Evolutionary conservation across 2,113 vertebrate species (phyloP).

Genomic region (Shinisaurus crocodilurus): DNA sequence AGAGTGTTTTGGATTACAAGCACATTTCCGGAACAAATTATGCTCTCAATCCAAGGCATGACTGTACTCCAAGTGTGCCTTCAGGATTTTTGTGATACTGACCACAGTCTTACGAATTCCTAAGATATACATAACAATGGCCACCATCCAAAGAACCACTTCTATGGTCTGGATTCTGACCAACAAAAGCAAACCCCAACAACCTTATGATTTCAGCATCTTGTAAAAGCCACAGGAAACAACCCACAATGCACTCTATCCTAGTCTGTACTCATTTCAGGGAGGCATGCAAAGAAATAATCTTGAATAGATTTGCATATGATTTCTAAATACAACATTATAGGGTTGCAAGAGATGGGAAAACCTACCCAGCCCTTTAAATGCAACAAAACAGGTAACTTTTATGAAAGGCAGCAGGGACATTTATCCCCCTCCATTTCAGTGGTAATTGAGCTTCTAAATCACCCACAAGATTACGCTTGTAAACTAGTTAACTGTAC

Average conservation of each 20-base stretch:
- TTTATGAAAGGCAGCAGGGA: conserved; percentile 44
- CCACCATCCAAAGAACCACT: background rate
- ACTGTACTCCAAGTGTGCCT: background rate
- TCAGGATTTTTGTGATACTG: background rate
- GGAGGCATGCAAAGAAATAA: background rate
- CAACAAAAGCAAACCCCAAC: background rate
- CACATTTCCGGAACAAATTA: too few species aligned
- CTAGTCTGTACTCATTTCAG: background rate
- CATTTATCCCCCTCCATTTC: conserved; percentile 52
- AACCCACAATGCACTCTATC: background rate
- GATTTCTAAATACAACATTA: background rate
- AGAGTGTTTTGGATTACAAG: too few species aligned
- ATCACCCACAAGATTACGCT: conserved; percentile 50
- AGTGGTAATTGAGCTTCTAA: conserved; percentile 52
- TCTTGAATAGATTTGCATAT: background rate
- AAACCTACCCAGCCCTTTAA: background rate
- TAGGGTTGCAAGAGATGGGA: background rate
- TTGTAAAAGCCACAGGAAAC: background rate
- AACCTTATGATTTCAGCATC: background rate
- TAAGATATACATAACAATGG: background rate
- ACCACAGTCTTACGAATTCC: background rate
- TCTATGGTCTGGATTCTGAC: too few species aligned
- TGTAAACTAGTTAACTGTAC: conserved; percentile 49
- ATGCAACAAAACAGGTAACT: conserved; percentile 18
- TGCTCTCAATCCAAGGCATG: too few species aligned